phyloP scores from a whole-genome alignment of 2,888 invertebrate species.

The Aethes cnicana region DNA sequence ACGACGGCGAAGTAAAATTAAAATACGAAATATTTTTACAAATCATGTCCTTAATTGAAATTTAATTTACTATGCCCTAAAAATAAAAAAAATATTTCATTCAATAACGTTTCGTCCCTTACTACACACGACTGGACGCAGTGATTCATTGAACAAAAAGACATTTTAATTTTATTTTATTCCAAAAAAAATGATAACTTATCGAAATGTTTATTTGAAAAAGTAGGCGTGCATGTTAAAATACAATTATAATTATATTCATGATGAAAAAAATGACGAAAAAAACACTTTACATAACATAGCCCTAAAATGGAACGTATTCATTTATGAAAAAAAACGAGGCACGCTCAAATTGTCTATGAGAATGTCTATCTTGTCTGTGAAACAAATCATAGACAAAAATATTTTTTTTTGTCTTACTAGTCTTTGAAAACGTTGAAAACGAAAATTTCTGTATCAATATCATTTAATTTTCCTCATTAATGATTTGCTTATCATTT shows the following conservation, averaged over 20 bases:
- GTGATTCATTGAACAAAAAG: conserved; percentile 21
- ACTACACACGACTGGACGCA: conserved; percentile 36
- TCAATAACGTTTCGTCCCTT: conserved; percentile 72
- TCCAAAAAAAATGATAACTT: background rate
- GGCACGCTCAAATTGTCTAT: conserved; percentile 31
- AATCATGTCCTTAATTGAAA: conserved; percentile 76
- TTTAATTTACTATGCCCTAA: conserved; percentile 75
- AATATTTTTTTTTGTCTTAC: conserved; percentile 2
- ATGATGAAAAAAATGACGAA: no score
- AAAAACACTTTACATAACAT: no score
- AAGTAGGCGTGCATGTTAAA: background rate
- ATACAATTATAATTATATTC: background rate
- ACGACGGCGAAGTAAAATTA: conserved; percentile 57
- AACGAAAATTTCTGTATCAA: no score
- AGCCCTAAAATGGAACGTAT: conserved; percentile 34
- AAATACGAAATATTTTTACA: conserved; percentile 67
- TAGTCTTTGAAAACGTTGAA: background rate
- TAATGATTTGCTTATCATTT: no score
- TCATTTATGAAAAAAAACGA: conserved; percentile 28
- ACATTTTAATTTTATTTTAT: background rate
- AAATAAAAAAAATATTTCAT: conserved; percentile 78
- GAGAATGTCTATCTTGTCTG: conserved; percentile 19
- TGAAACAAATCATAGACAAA: conserved; percentile 19
- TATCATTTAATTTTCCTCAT: no score
- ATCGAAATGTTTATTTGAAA: background rate